These are phyloP conservation scores for Acanthosepion esculentum DNA, from an alignment of 2,888 invertebrate species.

Conservation along the genomic window DNA sequence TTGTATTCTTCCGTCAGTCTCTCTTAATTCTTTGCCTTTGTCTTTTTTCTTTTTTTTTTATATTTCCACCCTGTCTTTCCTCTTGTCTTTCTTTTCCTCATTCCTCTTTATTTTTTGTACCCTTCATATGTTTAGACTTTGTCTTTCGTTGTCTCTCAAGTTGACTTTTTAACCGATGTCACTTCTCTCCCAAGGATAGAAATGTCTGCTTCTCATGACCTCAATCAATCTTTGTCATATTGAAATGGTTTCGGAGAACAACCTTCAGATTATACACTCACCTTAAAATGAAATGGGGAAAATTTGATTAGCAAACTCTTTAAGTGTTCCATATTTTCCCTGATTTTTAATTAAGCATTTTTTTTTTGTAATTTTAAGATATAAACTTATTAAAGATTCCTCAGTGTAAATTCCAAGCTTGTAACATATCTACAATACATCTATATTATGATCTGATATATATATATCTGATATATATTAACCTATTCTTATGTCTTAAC, in stretches of 20 bases:
- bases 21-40: too few relatives aligned
- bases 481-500: too few relatives aligned
- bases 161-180: background rate
- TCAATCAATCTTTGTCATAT: background rate
- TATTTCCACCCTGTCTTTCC: too few relatives aligned
- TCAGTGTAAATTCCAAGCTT: background rate
- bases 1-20: too few relatives aligned
- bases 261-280: background rate
- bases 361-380: background rate
- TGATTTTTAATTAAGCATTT: background rate
- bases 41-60: too few relatives aligned
- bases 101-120: background rate
- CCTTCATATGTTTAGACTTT: background rate
- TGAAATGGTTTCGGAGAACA: background rate
- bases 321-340: background rate
- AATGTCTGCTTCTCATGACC: background rate
- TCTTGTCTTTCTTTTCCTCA: background rate
- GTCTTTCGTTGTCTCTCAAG: background rate
- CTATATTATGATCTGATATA: too few relatives aligned
- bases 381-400: background rate
- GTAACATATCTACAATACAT: too few relatives aligned
- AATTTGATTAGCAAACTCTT: background rate
- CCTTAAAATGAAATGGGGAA: background rate
- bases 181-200: background rate
- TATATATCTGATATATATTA: too few relatives aligned